phyloP scores from a whole-genome alignment of 2,888 invertebrate species.

The Phyllotreta striolata region DNA sequence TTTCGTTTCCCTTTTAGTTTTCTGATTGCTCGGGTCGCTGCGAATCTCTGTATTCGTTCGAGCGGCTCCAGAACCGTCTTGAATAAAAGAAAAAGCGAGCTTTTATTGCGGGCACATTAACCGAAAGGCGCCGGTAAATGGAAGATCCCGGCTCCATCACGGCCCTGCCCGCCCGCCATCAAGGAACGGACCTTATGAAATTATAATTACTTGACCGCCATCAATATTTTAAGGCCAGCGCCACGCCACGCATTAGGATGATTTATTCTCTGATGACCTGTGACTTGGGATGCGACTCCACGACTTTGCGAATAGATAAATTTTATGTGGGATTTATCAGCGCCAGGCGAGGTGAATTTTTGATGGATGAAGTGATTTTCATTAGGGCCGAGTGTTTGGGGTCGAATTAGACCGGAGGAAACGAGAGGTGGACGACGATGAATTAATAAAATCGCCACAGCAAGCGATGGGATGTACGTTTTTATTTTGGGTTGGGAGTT shows the following conservation, averaged over 20 bases:
- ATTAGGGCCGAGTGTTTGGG: slow-evolving; percentile 6
- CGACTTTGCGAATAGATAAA: slow-evolving; percentile 21
- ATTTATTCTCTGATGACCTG: slow-evolving; percentile 38
- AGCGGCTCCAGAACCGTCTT: not conserved
- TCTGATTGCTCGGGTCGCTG: not conserved
- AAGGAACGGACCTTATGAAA: slow-evolving; percentile 37
- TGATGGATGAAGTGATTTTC: slow-evolving; percentile 20
- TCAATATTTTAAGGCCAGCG: slow-evolving; percentile 34
- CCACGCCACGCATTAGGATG: slow-evolving; percentile 34
- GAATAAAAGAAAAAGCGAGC: no score
- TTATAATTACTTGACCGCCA: slow-evolving; percentile 35
- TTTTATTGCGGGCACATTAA: no score
- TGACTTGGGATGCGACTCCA: slow-evolving; percentile 11
- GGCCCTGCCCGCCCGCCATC: not conserved
- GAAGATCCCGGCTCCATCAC: not conserved
- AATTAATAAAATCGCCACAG: no score
- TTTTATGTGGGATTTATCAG: slow-evolving; percentile 19
- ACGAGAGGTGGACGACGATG: no score
- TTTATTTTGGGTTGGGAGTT: not conserved
- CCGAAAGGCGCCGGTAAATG: no score
- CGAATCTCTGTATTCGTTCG: not conserved
- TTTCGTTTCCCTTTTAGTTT: slow-evolving; percentile 9
- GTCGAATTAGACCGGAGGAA: no score
- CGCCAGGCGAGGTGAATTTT: slow-evolving; percentile 8
- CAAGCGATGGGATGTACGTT: not conserved